phyloP scores from a whole-genome alignment of 2,888 invertebrate species.

The Ormyrus nitidulus region DNA sequence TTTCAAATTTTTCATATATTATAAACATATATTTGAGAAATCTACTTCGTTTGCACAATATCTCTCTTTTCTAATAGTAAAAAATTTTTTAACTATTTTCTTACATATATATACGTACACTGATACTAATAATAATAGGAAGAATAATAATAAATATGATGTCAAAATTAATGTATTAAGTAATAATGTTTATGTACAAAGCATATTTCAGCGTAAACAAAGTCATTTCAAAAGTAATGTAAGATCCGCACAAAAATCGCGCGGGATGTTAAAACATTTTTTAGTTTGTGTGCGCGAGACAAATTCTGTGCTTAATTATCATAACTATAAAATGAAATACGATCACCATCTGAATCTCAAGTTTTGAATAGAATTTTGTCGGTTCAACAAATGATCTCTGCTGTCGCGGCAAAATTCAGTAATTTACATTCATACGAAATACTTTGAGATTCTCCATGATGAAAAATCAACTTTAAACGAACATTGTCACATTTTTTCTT shows the following conservation, averaged over 20 bases:
- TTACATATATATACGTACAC: background rate
- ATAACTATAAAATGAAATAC: background rate
- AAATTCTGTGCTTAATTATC: conserved; percentile 9
- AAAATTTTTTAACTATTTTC: conserved; percentile 21
- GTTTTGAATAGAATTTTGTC: conserved; percentile 17
- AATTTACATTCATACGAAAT: background rate
- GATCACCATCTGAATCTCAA: conserved; percentile 2
- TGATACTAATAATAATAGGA: background rate
- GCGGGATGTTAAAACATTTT: background rate
- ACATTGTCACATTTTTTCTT: conserved; percentile 8
- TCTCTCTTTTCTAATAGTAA: conserved; percentile 12
- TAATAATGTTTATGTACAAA: background rate
- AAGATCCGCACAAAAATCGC: conserved; percentile 9
- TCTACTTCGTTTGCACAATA: background rate
- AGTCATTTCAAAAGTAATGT: conserved; percentile 19
- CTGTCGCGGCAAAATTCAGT: conserved; percentile 23
- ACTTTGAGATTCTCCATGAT: background rate
- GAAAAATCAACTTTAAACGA: background rate
- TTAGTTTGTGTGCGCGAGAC: background rate
- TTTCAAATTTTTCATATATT: background rate
- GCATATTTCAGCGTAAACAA: background rate
- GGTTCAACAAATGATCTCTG: conserved; percentile 25
- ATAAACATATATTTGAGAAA: background rate
- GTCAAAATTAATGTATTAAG: no score
- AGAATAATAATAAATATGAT: background rate